Evolutionary conservation across 1,140 invertebrate genomes (phyloP), one percentile per base, ranked within the genome.

Genomic region (Plutomurus gul): DNA sequence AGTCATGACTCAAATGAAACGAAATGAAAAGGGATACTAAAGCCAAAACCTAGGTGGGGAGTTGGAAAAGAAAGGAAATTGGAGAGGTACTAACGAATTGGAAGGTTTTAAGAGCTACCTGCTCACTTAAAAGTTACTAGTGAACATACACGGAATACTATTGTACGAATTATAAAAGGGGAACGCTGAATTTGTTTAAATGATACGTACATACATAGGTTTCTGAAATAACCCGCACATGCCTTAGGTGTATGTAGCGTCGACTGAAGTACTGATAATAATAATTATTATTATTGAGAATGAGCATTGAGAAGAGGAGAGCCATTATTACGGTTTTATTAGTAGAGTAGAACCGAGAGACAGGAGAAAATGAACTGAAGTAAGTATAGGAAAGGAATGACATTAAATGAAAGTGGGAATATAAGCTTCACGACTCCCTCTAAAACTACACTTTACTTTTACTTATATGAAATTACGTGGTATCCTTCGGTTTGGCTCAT

Each of bases 251-350:
- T 51, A 51, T 51, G 18, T 51, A 5, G 47, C 16, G 18, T 51
- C 25, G n/a, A n/a, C 47, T 22, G 20, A 51, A 22, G 47, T 18
- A 22, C 20, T 18, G 27, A 65, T 65, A n/a, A 65, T 65, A 65
- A 65, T 65, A 65, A 65, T 65, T 33, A 65, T 65, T 65, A 65
- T 65, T 30, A 65, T 65, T 65, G 56, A 65, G 56, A 65, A 25
- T 30, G 30, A 65, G 56, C 56, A 30, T 65, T 65, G 56, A 65
- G 56, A 65, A 65, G 56, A 65, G 56, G 56, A 65, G 56, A 65
- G 56, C 30, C 56, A 65, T 65, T 65, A 65, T 65, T 65, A 65
- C 56, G 56, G 36, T 65, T 65, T 65, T 65, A 65, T 65, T 65
- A 65, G 56, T 27, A 27, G 56, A 65, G 27, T 39, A 37, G 40